Base-by-base conservation (phyloP, 1,140 invertebrate genomes). In the Heliothis virescens region DNA sequence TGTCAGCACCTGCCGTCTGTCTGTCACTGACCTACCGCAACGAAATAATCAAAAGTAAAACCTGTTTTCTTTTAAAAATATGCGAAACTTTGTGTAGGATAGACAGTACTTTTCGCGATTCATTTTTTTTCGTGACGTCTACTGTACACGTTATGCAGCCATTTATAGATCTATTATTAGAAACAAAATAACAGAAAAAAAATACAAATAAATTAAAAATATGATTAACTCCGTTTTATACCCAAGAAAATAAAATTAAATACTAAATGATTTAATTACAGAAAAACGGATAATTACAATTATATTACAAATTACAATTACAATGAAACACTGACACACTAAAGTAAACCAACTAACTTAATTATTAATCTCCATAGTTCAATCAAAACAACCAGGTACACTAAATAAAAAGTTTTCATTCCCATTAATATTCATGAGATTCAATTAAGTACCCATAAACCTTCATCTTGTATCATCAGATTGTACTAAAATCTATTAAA, bases 21-120 rank as follows among this genome's bases (percentile, higher is more conserved):
- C 73, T 53, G 26, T 52, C 48, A 76, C 59, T 76, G 74, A 76
- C 74, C 74, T 76, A 76, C 13, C 57, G n/a, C 74, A 63, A 76
- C 21, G 15, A 55, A 75, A 16, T 26, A 29, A 53, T 21, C 59
- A 52, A 76, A 53, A 52, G 1, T 16, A 15, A 65, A 76, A 76
- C 74, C 26, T 26, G 74, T 76, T 76, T 52, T 65, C 47, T 50
- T 15, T 26, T 16, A 65, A 52, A 71, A 71, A 15, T 18, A 41
- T 41, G 21, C 60, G 7, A 12, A 60, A 60, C 57, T 16, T 73
- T 60, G 1, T 50, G 59, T 2, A 13, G 55, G 16, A 16, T 9
- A 41, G 34, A 41, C 34, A 41, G 34, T 41, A 55, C 9, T 34
- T 12, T 48, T 67, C 9, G 16, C 7, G n/a, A 18, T 2, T 3